Percentiles rank a stretch among this genome's conserved stretches.
Evolutionary conservation across 2,888 invertebrate species (phyloP).

Genomic region (Ormia ochracea): DNA sequence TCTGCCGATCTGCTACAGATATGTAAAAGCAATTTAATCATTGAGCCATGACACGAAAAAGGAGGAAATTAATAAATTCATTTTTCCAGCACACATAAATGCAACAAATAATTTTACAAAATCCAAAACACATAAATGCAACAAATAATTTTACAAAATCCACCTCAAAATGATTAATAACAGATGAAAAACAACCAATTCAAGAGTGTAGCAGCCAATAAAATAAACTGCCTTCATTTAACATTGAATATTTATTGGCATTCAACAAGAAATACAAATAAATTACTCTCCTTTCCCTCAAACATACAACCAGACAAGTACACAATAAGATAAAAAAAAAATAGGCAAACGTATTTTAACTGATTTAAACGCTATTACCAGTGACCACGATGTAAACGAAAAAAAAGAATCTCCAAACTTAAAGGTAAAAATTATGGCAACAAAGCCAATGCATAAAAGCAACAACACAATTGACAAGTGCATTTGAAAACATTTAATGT

Average conservation of each 20-base stretch:
- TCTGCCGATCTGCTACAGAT: slow-evolving; percentile 9
- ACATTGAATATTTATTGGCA: slow-evolving; percentile 53
- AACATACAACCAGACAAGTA: too few species aligned
- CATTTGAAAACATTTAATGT: slow-evolving; percentile 12
- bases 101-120: slow-evolving; percentile 9
- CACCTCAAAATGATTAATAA: background rate
- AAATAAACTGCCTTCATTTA: slow-evolving; percentile 11
- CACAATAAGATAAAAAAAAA: background rate
- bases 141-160: slow-evolving; percentile 15
- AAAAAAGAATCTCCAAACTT: slow-evolving; percentile 1
- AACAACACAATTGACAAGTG: slow-evolving; percentile 37
- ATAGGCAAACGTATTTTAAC: slow-evolving; percentile 8
- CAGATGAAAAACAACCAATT: background rate
- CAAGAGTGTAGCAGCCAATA: slow-evolving; percentile 27
- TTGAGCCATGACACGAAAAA: slow-evolving; percentile 41
- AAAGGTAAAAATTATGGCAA: slow-evolving; percentile 33
- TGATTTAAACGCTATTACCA: slow-evolving; percentile 5
- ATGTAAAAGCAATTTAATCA: slow-evolving; percentile 36
- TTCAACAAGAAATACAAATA: slow-evolving; percentile 13
- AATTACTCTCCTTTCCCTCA: background rate
- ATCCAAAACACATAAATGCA: slow-evolving; percentile 6
- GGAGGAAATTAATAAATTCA: slow-evolving; percentile 49
- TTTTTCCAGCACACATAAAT: background rate
- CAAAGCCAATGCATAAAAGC: slow-evolving; percentile 1
- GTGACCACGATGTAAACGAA: slow-evolving; percentile 11